Evolutionary conservation across 2,797 vertebrate genomes (phyloP).

Genomic region (Coccyzus lansbergi): DNA sequence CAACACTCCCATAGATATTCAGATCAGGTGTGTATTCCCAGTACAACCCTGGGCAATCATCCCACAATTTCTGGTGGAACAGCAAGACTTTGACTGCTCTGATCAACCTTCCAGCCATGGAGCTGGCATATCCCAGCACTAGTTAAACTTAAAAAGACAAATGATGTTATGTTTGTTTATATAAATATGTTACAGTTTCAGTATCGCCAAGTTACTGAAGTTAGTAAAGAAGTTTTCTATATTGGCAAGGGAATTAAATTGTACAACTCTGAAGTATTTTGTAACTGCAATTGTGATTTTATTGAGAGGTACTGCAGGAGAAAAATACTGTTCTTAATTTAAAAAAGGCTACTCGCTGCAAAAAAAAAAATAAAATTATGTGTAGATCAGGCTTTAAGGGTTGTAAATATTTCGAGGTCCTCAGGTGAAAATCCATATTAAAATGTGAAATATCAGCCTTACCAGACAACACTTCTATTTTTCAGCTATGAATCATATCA

Average conservation of each 20-base stretch:
- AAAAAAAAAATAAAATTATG: background rate
- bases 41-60: background rate
- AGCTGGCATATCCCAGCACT: background rate
- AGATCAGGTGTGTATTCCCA: background rate
- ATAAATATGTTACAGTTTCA: background rate
- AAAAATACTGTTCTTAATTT: background rate
- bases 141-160: background rate
- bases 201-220: background rate
- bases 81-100: background rate
- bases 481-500: background rate
- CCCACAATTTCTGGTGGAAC: background rate
- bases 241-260: background rate
- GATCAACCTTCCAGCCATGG: background rate
- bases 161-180: background rate
- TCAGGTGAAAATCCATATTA: background rate
- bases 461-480: background rate
- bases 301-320: background rate
- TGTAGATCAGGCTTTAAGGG: background rate
- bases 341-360: background rate
- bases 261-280: background rate
- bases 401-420: background rate
- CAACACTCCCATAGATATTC: background rate
- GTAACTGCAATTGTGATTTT: background rate
- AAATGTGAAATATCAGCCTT: background rate
- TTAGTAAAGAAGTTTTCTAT: background rate